Base-by-base conservation (phyloP, 2,113 vertebrate species). In the Pterophyllum scalare region DNA sequence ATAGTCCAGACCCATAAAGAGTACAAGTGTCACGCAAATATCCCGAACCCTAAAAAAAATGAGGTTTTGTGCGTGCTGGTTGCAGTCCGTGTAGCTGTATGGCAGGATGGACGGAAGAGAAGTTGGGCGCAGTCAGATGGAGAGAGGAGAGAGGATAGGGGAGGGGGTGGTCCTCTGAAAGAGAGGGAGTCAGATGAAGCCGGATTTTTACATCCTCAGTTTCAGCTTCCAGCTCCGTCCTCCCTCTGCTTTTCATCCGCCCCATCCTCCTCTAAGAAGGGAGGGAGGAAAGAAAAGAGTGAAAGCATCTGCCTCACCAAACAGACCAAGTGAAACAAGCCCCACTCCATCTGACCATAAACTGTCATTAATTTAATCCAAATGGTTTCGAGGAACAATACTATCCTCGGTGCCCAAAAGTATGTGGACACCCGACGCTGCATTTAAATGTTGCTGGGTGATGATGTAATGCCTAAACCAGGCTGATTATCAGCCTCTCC, bases 181-280 rank as follows among this genome's bases (percentile, higher is more conserved):
- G 85, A 87, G 90, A 88, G 89, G 56, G 82, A 87, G 81, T 75
- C 83, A 77, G 86, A 86, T 81, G 80, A 78, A 88, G 82, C 77
- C 79, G 57, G 76, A 58, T 74, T 88, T 85, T 87, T 81, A 88
- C 92, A 93, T 90, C 89, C 87, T 70, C 65, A 49, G 65, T 49
- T 70, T 88, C 82, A 83, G 86, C 87, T 81, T 74, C 80, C 88
- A 89, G 89, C 90, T 89, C 86, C 35, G 38, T 87, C 74, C 87
- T 88, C 85, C 59, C 81, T 70, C 67, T 74, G 75, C 67, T 80
- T 70, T 81, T 75, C 88, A 84, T 86, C 76, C 52, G 79, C 79
- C 77, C 61, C 81, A 2, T 46, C 65, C 52, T 90, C 93, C 92
- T 94, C 92, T 90, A 93, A 90, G 91, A 94, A 95, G 91, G 94